phyloP scores from a whole-genome alignment of 2,797 vertebrate genomes.

The Acanthopagrus latus region DNA sequence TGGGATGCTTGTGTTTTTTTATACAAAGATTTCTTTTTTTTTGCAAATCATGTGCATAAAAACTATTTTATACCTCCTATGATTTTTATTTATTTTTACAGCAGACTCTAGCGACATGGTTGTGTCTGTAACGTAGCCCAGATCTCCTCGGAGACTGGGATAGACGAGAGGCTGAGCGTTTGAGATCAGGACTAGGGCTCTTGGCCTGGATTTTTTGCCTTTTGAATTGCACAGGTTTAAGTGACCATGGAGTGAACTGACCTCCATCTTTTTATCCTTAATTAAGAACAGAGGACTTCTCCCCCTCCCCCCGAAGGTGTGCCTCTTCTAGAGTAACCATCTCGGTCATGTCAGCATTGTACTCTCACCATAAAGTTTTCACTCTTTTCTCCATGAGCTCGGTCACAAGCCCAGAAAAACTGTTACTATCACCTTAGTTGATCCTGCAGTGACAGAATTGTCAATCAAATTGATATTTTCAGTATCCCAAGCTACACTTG shows the following conservation, averaged over 20 bases:
- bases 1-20: conserved; percentile 71
- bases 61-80: conserved; percentile 80
- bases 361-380: conserved; percentile 22
- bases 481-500: conserved; percentile 3
- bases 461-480: not conserved
- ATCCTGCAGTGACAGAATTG: conserved; percentile 2
- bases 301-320: conserved; percentile 14
- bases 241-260: conserved; percentile 81
- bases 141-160: conserved; percentile 35
- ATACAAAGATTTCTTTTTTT: conserved; percentile 40
- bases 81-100: conserved; percentile 64
- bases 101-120: conserved; percentile 55
- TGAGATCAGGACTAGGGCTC: conserved; percentile 57
- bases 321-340: conserved; percentile 36
- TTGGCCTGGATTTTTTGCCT: conserved; percentile 76
- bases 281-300: conserved; percentile 19
- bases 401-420: conserved; percentile 7
- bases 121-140: conserved; percentile 55
- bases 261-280: conserved; percentile 46
- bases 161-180: conserved; percentile 35
- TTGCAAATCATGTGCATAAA: conserved; percentile 66
- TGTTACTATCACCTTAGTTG: not conserved
- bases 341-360: conserved; percentile 9
- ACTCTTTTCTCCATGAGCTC: conserved; percentile 7
- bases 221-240: conserved; percentile 86